Evolutionary conservation across 2,888 invertebrate genomes (phyloP), one percentile per base, ranked within the genome.

Genomic region (Tachystola acroxantha): DNA sequence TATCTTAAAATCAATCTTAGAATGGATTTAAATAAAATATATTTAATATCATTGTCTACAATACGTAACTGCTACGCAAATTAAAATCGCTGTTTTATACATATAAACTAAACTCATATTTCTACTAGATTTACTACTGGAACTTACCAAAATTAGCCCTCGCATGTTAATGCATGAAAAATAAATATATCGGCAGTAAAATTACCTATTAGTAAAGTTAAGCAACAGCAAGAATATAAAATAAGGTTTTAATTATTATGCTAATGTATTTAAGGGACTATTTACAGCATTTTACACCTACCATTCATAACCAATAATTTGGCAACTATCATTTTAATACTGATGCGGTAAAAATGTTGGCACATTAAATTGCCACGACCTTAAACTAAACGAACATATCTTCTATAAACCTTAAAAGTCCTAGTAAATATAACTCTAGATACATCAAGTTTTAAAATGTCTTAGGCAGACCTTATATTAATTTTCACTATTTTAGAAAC

Each of bases 281-380:
- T 82, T 67, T 85, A 85, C 82, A 85, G 73, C 73, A 64, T 70
- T 75, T 62, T 71, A 73, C 67, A 65, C 57, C 76, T 79, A 80
- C 71, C 58, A 72, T 70, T 69, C 66, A 72, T 54, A 65, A 73
- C 68, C 69, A 74, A 63, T 64, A 59, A 56, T 79, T 84, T 84
- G 84, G 82, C 82, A 79, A 78, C 81, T 85, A 84, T 77, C 51
- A 58, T 64, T 35, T 80, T 76, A 86, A 88, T 87, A 87, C 86
- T 87, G 87, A 81, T 76, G 75, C 80, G 87, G 86, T 88, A 87
- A 88, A 88, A 88, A 86, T 80, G 82, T 84, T 88, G 86, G 87
- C 87, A 87, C 85, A 69, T 64, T 72, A 67, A 69, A 68, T 75
- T 50, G 79, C 82, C 81, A 57, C 60, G 64, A 62, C 43, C 68